A percentile compares a stretch with the other conserved stretches of the same genome.
Conservation (phyloP, 2,113 vertebrate genomes). For the Corythaixoides concolor region DNA sequence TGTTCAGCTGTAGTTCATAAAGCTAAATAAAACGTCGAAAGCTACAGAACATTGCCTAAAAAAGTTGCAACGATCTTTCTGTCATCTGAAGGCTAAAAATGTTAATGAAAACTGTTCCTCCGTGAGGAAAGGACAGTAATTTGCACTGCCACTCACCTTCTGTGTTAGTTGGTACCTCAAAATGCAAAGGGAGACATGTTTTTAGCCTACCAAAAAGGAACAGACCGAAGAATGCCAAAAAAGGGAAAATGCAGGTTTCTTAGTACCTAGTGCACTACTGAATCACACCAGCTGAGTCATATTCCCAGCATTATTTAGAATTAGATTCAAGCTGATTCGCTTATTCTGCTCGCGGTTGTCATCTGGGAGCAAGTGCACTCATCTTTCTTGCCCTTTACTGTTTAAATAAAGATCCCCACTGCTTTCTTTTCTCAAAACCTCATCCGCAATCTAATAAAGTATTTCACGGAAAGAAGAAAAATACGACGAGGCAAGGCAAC, state of each 20-base stretch:
- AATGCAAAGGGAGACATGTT: not conserved
- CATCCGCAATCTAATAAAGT: conserved; percentile 10
- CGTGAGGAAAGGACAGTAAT: not conserved
- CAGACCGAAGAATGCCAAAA: not conserved
- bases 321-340: conserved; percentile 42
- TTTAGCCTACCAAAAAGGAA: not conserved
- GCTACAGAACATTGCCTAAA: not conserved
- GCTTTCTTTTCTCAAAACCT: conserved; percentile 21
- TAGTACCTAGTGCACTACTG: not conserved
- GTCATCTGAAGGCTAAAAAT: not conserved
- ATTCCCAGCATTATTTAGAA: conserved; percentile 42
- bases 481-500: not conserved
- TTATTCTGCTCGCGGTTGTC: conserved; percentile 7
- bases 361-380: not conserved
- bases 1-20: not conserved
- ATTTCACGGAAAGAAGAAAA: not conserved
- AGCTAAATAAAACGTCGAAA: not conserved
- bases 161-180: not conserved
- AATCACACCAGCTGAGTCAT: conserved; percentile 47
- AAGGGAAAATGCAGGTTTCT: conserved; percentile 17
- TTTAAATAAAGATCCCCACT: conserved; percentile 28
- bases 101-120: not conserved
- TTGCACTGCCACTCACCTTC: not conserved
- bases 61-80: not conserved
- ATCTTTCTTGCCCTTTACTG: conserved; percentile 33